Base-by-base conservation (phyloP, 2,797 vertebrate genomes). In the Crypturellus tataupa region DNA sequence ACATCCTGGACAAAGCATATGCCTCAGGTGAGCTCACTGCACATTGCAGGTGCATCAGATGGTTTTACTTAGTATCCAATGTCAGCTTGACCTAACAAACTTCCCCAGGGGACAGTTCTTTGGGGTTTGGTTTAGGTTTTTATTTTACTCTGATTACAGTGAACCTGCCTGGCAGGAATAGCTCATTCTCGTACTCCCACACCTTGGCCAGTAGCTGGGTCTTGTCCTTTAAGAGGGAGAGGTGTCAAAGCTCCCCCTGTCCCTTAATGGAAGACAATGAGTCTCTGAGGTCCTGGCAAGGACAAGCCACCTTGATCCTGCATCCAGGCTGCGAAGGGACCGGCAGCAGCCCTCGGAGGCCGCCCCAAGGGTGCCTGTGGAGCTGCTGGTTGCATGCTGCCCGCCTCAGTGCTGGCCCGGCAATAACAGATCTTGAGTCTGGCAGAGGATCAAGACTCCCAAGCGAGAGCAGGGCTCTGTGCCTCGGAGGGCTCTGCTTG, bases 401-500 rank as follows among this genome's bases (percentile, higher is more conserved):
- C 69, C 56, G 35, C 53, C 59, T 85, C 44, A 33, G 31, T 0
- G 0, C 53, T 60, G 27, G 33, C 31, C 39, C 10, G 13, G 20
- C 53, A 85, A 16, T 71, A 77, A 75, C 35, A 24, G 80, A 71
- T 90, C 49, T 85, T 59, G 16, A 80, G 80, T 72, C 82, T 59
- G 93, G 69, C 79, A 79, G 68, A 53, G 87, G 72, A 42, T 44
- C 42, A 56, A 47, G 75, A 12, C 64, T 81, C 56, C 9, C 1
- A 3, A 64, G 79, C 47, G 85, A 35, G 24, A 72, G 73, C 62
- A 55, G n/a, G 80, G 47, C 90, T 84, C 25, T 64, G 65, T 90
- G 90, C 86, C 88, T 87, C 25, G 21, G 44, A 93, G 90, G 76
- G 55, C 69, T 93, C 72, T 87, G 85, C 85, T 65, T 87, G 65